These are phyloP conservation scores for Cygnus atratus DNA, from an alignment of 2,113 vertebrate species.

Conservation along the genomic window DNA sequence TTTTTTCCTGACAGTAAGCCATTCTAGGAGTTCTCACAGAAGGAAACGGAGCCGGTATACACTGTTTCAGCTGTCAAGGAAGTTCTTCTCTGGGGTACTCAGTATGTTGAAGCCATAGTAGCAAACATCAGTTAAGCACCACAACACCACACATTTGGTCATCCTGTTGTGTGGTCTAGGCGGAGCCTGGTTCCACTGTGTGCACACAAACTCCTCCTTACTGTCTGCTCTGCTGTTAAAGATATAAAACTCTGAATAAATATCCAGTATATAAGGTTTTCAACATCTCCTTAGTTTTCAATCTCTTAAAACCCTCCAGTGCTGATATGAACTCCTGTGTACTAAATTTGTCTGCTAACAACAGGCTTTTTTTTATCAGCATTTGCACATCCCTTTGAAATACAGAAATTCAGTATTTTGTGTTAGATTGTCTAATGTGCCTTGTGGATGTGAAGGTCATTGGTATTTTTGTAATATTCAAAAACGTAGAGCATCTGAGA, in stretches of 20 bases:
- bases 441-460: neutral
- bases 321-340: neutral
- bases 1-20: neutral
- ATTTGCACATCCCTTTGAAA: neutral
- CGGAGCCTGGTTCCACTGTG: neutral
- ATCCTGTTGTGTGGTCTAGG: accelerated
- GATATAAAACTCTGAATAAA: neutral
- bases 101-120: neutral
- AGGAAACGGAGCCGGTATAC: neutral
- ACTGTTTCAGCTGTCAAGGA: neutral
- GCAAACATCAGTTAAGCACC: neutral
- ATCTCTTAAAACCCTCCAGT: neutral
- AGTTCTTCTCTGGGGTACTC: neutral
- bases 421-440: neutral
- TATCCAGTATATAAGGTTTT: neutral
- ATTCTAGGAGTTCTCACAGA: neutral
- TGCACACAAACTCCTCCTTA: neutral
- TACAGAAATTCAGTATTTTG: neutral
- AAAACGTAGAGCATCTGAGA: neutral
- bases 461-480: neutral
- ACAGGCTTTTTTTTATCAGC: neutral
- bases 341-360: neutral
- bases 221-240: neutral
- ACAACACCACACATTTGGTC: neutral
- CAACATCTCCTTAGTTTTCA: neutral